phyloP scores from a whole-genome alignment of 1,140 invertebrate genomes.

The Apis florea region DNA sequence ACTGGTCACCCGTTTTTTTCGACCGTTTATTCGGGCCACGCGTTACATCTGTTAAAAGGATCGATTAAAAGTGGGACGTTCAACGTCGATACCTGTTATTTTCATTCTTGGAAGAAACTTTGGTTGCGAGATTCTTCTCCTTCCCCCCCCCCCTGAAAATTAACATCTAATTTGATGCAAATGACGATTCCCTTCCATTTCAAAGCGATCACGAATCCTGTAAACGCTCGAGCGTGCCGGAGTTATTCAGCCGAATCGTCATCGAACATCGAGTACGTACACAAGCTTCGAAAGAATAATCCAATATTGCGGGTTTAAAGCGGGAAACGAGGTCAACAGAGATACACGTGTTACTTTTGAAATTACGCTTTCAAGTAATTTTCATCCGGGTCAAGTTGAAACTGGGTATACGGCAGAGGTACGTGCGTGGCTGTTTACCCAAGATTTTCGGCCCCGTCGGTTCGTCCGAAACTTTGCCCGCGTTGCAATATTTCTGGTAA shows the following conservation, averaged over 20 bases:
- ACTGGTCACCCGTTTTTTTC: no score
- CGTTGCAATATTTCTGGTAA: constrained; percentile 19
- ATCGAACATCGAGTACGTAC: neutral
- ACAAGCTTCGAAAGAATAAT: neutral
- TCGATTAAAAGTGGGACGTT: no score
- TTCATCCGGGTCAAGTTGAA: constrained; percentile 5
- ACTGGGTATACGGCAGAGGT: neutral
- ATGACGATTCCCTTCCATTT: no score
- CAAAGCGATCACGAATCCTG: no score
- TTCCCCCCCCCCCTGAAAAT: no score
- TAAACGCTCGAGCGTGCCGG: no score
- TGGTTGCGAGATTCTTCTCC: no score
- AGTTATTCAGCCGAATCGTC: neutral
- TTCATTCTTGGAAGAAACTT: no score
- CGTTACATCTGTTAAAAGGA: no score
- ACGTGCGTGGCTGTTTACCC: constrained; percentile 12
- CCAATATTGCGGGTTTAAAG: neutral
- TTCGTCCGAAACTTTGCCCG: constrained; percentile 6
- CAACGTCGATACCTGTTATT: no score
- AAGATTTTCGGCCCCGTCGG: constrained; percentile 6
- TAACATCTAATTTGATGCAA: no score
- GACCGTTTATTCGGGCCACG: neutral
- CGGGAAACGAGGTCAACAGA: neutral
- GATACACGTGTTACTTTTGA: constrained; percentile 19
- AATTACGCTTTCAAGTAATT: constrained; percentile 33